Evolutionary conservation across 2,797 vertebrate species (phyloP).

Genomic region (Chelonia mydas): DNA sequence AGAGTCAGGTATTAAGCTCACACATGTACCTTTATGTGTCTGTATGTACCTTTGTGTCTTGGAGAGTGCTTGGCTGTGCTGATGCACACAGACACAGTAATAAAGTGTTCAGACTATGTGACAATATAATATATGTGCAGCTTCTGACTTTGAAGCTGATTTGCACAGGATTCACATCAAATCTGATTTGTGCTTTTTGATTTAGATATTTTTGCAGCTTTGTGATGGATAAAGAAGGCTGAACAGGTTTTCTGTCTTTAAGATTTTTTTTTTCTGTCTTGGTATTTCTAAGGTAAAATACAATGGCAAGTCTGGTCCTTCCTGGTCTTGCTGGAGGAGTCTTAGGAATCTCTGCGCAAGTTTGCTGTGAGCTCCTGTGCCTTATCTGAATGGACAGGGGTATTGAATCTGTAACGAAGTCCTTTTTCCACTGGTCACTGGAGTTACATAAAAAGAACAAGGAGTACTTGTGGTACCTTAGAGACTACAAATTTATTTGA

Average conservation of each 20-base stretch:
- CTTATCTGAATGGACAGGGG: neutral
- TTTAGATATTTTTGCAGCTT: neutral
- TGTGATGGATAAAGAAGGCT: neutral
- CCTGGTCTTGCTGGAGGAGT: neutral
- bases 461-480: too few species aligned
- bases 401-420: neutral
- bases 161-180: neutral
- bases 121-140: neutral
- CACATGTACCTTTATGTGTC: neutral
- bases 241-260: neutral
- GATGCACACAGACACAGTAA: rapidly evolving
- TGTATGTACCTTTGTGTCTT: neutral
- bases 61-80: neutral
- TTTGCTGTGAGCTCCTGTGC: neutral
- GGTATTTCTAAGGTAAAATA: neutral
- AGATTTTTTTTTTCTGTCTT: neutral
- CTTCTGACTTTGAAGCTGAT: neutral
- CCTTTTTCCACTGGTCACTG: neutral
- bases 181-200: neutral
- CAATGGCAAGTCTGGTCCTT: neutral
- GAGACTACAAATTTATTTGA: too few species aligned
- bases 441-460: neutral
- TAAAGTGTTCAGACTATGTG: neutral
- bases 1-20: neutral
- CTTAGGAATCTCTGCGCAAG: neutral